Base-by-base conservation (phyloP, 2,113 vertebrate genomes). In the Lepidothrix coronata region DNA sequence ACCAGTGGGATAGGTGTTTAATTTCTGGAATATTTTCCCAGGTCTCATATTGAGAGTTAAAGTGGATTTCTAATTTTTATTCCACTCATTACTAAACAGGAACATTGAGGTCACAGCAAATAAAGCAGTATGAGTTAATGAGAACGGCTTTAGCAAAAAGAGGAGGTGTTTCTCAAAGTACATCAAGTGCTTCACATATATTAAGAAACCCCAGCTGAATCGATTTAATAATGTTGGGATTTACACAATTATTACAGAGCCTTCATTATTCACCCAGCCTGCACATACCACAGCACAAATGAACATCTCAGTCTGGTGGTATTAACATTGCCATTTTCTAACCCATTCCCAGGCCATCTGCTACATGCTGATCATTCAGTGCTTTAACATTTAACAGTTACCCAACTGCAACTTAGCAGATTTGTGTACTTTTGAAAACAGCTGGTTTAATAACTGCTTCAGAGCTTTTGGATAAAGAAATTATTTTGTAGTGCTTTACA, bases 161-260 rank as follows among this genome's bases (percentile, higher is more conserved):
- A 97, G 96, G 96, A 98, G 97, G 97, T 98, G 97, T 98, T 98
- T 98, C 97, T 97, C 96, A 93, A 97, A 98, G 97, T 97, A 97
- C 97, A 97, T 97, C 97, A 97, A 98, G 97, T 97, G 96, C 97
- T 98, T 98, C 98, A 96, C 98, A 97, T 98, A 98, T 98, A 98
- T 98, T 98, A 98, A 98, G 97, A 98, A 98, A 95, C 95, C 98
- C 98, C 98, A 97, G 97, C 97, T 97, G 98, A 98, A 98, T 98
- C 93, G 59, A 98, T 98, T 98, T 98, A 98, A 98, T 98, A 98
- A 98, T 98, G 98, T 98, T 98, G 98, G 98, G 98, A 98, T 98
- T 98, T 98, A 98, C 98, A 98, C 98, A 98, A 98, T 98, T 98
- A 98, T 98, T 98, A 98, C 97, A 97, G 97, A 98, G 96, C 97